These are phyloP conservation scores for Drosophila teissieri DNA, from an alignment of 1,140 invertebrate species.

Conservation along the genomic window DNA sequence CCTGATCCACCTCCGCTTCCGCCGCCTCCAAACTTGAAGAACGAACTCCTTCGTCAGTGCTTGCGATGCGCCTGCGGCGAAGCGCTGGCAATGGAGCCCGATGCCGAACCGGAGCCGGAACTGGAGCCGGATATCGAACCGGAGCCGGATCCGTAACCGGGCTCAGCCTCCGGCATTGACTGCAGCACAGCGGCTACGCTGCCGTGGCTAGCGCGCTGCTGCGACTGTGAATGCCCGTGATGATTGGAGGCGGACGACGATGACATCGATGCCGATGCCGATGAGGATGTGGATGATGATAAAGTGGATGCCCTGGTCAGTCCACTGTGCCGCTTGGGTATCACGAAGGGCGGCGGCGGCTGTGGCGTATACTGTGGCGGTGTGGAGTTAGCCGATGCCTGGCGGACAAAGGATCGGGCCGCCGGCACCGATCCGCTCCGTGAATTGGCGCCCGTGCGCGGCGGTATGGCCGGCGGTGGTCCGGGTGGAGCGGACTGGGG, in stretches of 20 bases:
- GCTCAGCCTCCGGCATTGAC: constrained; percentile 61
- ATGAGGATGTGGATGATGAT: constrained; percentile 11
- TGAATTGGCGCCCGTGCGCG: constrained; percentile 71
- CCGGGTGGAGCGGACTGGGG: constrained; percentile 59
- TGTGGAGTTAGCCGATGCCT: constrained; percentile 81
- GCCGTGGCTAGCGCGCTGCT: constrained; percentile 74
- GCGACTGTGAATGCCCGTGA: constrained; percentile 46
- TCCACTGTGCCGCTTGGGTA: constrained; percentile 85
- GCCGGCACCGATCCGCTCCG: constrained; percentile 74
- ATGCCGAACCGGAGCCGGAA: constrained; percentile 33
- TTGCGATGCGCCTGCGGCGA: constrained; percentile 75
- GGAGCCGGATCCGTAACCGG: constrained; percentile 28
- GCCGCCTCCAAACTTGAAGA: constrained; percentile 70
- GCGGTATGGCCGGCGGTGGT: constrained; percentile 85
- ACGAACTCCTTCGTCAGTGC: constrained; percentile 84
- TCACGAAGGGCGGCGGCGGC: constrained; percentile 86
- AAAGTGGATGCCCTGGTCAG: constrained; percentile 71
- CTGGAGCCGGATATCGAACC: constrained; percentile 39
- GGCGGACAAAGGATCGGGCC: constrained; percentile 67
- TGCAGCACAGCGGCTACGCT: constrained; percentile 68
- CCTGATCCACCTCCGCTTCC: constrained; percentile 17
- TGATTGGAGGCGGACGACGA: constrained; percentile 22
- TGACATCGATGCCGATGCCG: not conserved
- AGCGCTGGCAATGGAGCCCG: constrained; percentile 50
- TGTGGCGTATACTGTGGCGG: constrained; percentile 84